Conservation (phyloP, 1,140 invertebrate species). For the Eurytemora carolleeae region DNA sequence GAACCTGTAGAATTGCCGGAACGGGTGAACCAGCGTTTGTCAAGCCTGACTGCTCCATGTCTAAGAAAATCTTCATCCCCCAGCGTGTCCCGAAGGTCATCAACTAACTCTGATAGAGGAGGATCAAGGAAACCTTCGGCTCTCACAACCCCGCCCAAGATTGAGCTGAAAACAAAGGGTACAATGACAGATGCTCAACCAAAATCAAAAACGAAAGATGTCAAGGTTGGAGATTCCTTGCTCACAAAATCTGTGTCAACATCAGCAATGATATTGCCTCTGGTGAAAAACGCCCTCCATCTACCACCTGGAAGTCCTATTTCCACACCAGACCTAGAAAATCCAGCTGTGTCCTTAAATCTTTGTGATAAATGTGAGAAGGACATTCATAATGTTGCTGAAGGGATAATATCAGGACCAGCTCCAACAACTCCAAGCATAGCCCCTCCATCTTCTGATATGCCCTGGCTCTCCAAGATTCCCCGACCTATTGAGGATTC, state of each 20-base stretch:
- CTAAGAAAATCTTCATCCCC: too few species aligned
- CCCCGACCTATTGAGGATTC: slow-evolving; percentile 1
- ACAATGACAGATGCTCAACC: background rate
- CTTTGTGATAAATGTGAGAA: slow-evolving; percentile 14
- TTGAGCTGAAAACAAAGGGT: background rate
- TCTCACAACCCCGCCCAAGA: background rate
- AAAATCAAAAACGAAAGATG: slow-evolving; percentile 2
- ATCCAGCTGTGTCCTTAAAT: background rate
- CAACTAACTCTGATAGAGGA: background rate
- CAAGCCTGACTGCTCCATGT: too few species aligned
- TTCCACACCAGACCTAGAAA: slow-evolving; percentile 6
- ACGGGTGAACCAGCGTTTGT: too few species aligned
- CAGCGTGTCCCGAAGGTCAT: background rate
- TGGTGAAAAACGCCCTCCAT: background rate
- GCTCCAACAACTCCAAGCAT: background rate
- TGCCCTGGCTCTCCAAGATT: slow-evolving; percentile 11
- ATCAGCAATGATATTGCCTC: slow-evolving; percentile 4
- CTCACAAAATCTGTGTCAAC: slow-evolving; percentile 2
- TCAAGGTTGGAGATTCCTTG: background rate
- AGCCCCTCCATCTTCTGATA: slow-evolving; percentile 8
- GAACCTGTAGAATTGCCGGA: background rate
- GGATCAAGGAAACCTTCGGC: background rate
- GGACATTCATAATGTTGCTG: slow-evolving; percentile 11
- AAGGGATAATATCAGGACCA: background rate
- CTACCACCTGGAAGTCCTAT: slow-evolving; percentile 9